Percentiles rank a stretch among this genome's conserved stretches.
These are phyloP conservation scores for Drosophila limbata DNA, from an alignment of 2,888 invertebrate species.

Conservation along the genomic window DNA sequence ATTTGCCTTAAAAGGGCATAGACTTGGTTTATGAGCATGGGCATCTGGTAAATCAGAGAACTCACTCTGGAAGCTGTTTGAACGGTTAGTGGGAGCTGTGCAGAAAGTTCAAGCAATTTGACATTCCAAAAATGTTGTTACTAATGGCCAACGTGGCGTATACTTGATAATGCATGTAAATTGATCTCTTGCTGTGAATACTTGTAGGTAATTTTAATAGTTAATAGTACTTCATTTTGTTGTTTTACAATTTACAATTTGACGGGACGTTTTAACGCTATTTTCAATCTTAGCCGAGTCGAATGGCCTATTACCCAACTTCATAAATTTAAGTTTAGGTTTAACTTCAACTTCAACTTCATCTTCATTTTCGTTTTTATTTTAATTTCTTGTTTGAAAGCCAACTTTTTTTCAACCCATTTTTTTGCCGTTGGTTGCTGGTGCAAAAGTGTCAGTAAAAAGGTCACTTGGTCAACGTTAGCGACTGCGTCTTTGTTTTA, in stretches of 20 bases:
- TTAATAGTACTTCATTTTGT: conserved; percentile 37
- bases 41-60: conserved; percentile 16
- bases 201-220: conserved; percentile 32
- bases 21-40: conserved; percentile 24
- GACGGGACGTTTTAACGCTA: conserved; percentile 6
- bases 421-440: conserved; percentile 36
- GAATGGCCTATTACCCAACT: conserved; percentile 43
- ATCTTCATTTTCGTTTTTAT: conserved; percentile 53
- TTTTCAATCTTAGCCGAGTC: conserved; percentile 11
- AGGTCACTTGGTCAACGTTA: conserved; percentile 76
- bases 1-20: conserved; percentile 49
- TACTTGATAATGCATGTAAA: conserved; percentile 32
- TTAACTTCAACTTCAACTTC: conserved; percentile 31
- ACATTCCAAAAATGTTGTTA: conserved; percentile 30
- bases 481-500: conserved; percentile 69
- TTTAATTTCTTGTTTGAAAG: conserved; percentile 27
- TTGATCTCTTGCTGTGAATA: conserved; percentile 45
- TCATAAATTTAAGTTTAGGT: conserved; percentile 35
- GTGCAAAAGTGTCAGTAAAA: conserved; percentile 78
- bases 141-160: conserved; percentile 35
- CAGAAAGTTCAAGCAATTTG: conserved; percentile 31
- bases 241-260: conserved; percentile 12
- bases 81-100: conserved; percentile 5
- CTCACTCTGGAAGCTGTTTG: conserved; percentile 35
- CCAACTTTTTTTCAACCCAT: conserved; percentile 44